Evolutionary conservation across 2,797 vertebrate species (phyloP), one percentile per base, ranked within the genome.

Genomic region (Girardinus metallicus): DNA sequence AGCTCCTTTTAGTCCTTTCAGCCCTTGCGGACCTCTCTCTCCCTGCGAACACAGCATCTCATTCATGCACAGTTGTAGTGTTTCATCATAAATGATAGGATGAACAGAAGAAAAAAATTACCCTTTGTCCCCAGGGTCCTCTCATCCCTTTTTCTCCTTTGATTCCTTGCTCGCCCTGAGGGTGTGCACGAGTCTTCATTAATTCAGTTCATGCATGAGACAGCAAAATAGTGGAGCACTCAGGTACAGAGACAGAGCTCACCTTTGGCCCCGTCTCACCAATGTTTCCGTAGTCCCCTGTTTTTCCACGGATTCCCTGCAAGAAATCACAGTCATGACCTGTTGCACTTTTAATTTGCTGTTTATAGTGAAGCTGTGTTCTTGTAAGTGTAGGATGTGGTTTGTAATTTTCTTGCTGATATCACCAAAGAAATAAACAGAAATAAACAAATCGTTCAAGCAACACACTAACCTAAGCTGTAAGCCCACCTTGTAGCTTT

Each of bases 1-100:
- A 49, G 96, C 95, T 47, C 96, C 96, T 83, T 82, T 83, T 84
- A 97, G 90, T 86, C 97, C 96, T 87, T 95, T 96, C 64, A 96
- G 89, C 9, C 96, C 96, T 86, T 95, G 94, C 12, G 92, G 86
- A 80, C 96, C 96, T 91, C 95, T 92, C 73, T 94, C 92, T 46
- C 92, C 92, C 95, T 97, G 90, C 86, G 68, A 83, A 87, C 76
- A 92, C 77, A 90, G 72, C 72, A 85, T 74, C 49, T 88, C 60
- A 84, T 88, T 85, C 84, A 84, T 84, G 73, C 53, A 62, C 36
- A 88, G 55, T 26, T 71, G 11, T 46, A 66, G 72, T 41, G 36
- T 84, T 15, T 78, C 53, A 82, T 8, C 51, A 12, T 55, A 75
- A 79, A 85, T 49, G 76, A 76, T 72, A 71, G 34, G 3, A 77